Evolutionary conservation across 2,113 vertebrate genomes (phyloP).

Genomic region (Tyrannus savana): DNA sequence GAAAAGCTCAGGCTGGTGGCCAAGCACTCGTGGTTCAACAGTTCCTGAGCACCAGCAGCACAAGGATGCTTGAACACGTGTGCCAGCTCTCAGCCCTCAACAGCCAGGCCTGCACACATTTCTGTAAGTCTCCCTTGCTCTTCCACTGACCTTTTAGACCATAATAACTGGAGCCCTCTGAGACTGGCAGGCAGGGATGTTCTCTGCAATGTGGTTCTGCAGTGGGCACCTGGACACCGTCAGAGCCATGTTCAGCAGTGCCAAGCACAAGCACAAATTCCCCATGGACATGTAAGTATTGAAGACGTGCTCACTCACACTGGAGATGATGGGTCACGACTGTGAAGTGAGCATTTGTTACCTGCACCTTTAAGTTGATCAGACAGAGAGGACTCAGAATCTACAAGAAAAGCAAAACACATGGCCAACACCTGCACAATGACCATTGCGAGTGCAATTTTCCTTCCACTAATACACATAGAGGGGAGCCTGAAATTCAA

Average conservation of each 20-base stretch:
- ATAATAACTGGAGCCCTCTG: neutral
- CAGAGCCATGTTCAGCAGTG: neutral
- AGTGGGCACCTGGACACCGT: fast-evolving
- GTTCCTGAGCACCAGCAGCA: neutral
- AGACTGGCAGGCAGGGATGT: neutral
- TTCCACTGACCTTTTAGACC: neutral
- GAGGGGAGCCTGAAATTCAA: neutral
- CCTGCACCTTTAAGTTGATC: neutral
- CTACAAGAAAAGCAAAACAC: neutral
- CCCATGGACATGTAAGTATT: neutral
- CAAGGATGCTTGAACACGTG: neutral
- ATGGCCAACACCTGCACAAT: neutral
- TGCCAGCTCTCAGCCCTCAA: neutral
- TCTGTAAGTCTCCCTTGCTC: neutral
- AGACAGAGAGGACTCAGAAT: neutral
- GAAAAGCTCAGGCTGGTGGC: neutral
- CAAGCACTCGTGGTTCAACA: neutral
- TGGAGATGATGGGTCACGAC: neutral
- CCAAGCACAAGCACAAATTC: neutral
- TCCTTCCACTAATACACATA: neutral
- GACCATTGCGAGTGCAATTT: neutral
- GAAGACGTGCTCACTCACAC: neutral
- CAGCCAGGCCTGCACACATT: neutral
- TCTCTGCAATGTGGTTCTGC: neutral
- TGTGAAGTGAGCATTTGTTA: neutral